These are phyloP conservation scores for Fulmarus glacialis DNA, from an alignment of 2,113 vertebrate species.

Conservation along the genomic window DNA sequence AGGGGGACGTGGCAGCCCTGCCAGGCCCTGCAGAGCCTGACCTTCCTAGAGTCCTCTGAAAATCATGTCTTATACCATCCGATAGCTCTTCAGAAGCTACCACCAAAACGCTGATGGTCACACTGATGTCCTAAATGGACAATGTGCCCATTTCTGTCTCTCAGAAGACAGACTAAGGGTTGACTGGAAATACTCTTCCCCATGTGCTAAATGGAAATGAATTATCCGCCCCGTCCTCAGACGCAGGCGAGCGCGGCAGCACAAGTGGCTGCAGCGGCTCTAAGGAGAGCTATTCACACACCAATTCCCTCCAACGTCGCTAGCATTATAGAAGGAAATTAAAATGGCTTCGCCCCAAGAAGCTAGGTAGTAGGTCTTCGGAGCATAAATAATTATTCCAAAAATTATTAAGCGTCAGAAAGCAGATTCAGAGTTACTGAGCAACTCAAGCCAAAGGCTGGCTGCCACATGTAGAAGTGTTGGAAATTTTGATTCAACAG, in stretches of 20 bases:
- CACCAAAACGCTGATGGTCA: not conserved
- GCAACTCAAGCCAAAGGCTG: not conserved
- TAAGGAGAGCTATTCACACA: not conserved
- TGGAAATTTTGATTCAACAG: not conserved
- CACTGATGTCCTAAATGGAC: accelerated
- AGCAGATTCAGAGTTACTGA: not conserved
- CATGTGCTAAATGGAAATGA: not conserved
- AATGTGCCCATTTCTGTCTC: not conserved
- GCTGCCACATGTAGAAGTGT: not conserved
- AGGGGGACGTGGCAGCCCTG: not conserved
- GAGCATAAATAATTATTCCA: not conserved
- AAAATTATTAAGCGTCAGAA: not conserved
- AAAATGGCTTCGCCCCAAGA: not conserved
- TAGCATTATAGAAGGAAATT: not conserved
- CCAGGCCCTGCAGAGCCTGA: not conserved
- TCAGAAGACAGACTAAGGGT: not conserved
- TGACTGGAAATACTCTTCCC: not conserved
- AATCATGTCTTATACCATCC: not conserved
- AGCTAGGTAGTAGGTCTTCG: not conserved
- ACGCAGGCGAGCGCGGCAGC: accelerated
- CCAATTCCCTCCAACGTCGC: not conserved
- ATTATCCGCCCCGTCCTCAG: not conserved
- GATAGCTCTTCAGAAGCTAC: not conserved
- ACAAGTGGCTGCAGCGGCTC: not conserved
- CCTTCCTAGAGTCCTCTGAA: not conserved